Percentiles rank a stretch among this genome's conserved stretches.
Conservation (phyloP, 2,797 vertebrate species). For the Pseudomugil tenellus region DNA sequence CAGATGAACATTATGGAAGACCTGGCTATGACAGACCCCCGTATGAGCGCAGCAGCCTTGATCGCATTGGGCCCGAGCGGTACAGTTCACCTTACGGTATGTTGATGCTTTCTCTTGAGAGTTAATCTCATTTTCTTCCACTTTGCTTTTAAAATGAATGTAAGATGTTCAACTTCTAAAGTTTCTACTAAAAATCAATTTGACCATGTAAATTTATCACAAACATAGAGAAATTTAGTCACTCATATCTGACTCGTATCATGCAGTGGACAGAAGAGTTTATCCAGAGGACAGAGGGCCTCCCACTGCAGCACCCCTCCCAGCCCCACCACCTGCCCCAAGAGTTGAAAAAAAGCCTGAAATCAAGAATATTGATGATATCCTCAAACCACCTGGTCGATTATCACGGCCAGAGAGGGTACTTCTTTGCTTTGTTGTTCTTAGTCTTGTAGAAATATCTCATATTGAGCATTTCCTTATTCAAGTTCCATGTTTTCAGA, state of each 20-base stretch:
- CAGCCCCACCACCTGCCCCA: conserved; percentile 85
- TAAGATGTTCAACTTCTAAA: background rate
- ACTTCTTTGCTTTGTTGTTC: conserved; percentile 14
- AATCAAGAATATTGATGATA: conserved; percentile 96
- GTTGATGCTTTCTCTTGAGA: conserved; percentile 56
- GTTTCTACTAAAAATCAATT: background rate
- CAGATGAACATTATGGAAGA: conserved; percentile 84
- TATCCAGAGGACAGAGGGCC: conserved; percentile 91
- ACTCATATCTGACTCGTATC: conserved; percentile 25
- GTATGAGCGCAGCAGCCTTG: conserved; percentile 79
- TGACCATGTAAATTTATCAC: background rate
- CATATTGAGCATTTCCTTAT: conserved; percentile 17
- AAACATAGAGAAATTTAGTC: background rate
- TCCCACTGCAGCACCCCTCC: conserved; percentile 78
- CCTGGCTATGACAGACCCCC: conserved; percentile 89
- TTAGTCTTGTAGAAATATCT: background rate
- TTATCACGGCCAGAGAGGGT: conserved; percentile 93
- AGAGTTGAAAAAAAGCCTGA: conserved; percentile 95
- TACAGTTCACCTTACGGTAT: conserved; percentile 89
- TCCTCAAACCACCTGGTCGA: conserved; percentile 94
- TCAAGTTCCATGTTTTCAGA: conserved; percentile 76
- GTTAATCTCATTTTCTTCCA: background rate
- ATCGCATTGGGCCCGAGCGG: conserved; percentile 86
- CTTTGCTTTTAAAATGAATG: background rate
- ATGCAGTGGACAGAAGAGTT: conserved; percentile 89